A percentile compares a stretch with the other conserved stretches of the same genome.
Conservation (phyloP, 2,797 vertebrate species). For the Acanthurus tractus region DNA sequence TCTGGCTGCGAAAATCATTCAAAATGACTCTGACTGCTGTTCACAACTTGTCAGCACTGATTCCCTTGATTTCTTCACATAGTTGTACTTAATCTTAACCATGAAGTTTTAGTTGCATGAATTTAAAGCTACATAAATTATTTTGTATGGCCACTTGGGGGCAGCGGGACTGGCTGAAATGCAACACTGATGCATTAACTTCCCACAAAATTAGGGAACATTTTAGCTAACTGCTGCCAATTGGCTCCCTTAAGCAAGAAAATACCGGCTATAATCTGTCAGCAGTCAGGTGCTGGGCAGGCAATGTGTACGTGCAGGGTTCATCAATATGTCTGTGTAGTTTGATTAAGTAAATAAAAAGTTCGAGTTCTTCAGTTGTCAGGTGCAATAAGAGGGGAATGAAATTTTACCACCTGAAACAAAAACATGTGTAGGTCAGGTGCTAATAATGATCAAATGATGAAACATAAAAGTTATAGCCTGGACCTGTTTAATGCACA, state of each 20-base stretch:
- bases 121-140: neutral
- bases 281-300: neutral
- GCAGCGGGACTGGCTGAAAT: neutral
- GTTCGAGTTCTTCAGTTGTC: neutral
- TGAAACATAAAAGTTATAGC: too few relatives aligned
- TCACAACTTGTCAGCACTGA: neutral
- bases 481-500: too few relatives aligned
- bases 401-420: neutral
- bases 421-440: too few relatives aligned
- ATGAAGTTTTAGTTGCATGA: neutral
- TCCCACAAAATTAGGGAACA: neutral
- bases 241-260: neutral
- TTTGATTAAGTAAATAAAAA: neutral
- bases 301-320: too few relatives aligned
- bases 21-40: conserved; percentile 9
- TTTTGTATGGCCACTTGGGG: conserved; percentile 7
- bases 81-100: neutral
- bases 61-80: neutral
- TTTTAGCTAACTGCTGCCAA: neutral
- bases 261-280: neutral
- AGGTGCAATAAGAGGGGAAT: neutral
- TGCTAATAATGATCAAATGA: too few relatives aligned
- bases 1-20: neutral
- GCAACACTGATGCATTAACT: neutral
- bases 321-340: neutral